Evolutionary conservation across 2,797 vertebrate species (phyloP), one percentile per base, ranked within the genome.

Genomic region (Enteromius fasciolatus): DNA sequence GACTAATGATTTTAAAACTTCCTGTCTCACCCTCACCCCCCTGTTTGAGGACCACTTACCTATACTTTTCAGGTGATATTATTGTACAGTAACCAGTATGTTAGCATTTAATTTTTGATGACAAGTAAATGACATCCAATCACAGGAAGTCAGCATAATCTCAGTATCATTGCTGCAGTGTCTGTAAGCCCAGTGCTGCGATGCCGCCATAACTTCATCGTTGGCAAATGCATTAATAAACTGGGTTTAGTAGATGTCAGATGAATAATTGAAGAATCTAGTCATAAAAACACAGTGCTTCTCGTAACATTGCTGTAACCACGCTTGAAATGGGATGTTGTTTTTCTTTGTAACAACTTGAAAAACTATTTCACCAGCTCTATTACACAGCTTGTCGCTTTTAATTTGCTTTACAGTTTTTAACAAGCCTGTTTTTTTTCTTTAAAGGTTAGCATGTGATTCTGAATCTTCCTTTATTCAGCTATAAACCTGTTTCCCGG

Each of bases 331-430:
- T 14, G 25, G 28, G 28, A 73, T 79, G 64, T 67, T 83, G 74
- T 64, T 68, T 57, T 80, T 36, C 31, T 46, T 79, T 59, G 52
- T 57, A 72, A 73, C 66, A 39, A 31, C 36, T 57, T 25, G 74
- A 59, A 78, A 76, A 48, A 80, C 68, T 50, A 18, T 70, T 77
- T 61, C 80, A 64, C 52, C 39, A 66, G 31, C 50, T 23, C 64
- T 64, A 31, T 63, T 66, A 79, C 64, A 70, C 67, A 83, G 78
- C 78, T 75, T 76, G 68, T 82, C 75, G 39, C 25, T 59, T 87
- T 83, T 81, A 78, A 74, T 81, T 75, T 54, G 12, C 31, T 76
- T 46, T 31, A 23, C 73, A 46, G 9, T 17, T 68, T 84, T 80
- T 80, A 46, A 81, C 74, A 83, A 78, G 67, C 69, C 59, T 68